Evolutionary conservation across 92 coral and sea anemone genomes (phyloP).

Genomic region (Zoanthus gigantus): DNA sequence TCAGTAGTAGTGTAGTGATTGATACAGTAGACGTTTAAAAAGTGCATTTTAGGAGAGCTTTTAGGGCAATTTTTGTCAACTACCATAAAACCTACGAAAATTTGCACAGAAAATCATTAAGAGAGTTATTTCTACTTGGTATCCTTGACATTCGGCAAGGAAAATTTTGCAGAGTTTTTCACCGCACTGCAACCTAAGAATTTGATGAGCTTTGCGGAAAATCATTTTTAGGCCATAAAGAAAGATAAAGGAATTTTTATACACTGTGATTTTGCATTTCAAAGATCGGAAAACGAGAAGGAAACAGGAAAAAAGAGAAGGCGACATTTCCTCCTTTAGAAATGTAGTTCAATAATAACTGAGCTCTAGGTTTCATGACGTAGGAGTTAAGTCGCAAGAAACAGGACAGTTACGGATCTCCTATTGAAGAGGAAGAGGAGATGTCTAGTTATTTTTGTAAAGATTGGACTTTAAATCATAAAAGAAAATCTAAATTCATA

Average conservation of each 20-base stretch:
- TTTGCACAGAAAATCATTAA: too few relatives aligned
- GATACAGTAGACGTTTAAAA: too few relatives aligned
- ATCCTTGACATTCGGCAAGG: background rate
- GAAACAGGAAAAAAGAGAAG: background rate
- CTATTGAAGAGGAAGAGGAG: background rate
- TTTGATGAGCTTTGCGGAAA: background rate
- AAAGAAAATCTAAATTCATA: too few relatives aligned
- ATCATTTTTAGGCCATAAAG: slow-evolving; percentile 11
- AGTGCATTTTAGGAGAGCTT: too few relatives aligned
- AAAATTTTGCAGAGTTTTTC: background rate
- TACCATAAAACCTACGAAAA: too few relatives aligned
- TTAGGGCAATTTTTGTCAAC: too few relatives aligned
- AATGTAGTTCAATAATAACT: background rate
- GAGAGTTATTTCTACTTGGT: too few relatives aligned
- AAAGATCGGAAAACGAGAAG: slow-evolving; percentile 41
- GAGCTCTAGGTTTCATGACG: background rate
- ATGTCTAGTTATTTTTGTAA: background rate
- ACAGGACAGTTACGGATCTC: background rate
- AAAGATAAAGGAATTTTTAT: background rate
- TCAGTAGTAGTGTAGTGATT: too few relatives aligned
- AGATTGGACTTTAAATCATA: too few relatives aligned
- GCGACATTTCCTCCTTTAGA: background rate
- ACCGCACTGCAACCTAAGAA: background rate
- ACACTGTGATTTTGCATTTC: slow-evolving; percentile 33
- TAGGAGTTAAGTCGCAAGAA: background rate